A percentile compares a stretch with the other conserved stretches of the same genome.
These are phyloP conservation scores for Andrena trimmerana DNA, from an alignment of 2,888 invertebrate genomes.

Conservation along the genomic window DNA sequence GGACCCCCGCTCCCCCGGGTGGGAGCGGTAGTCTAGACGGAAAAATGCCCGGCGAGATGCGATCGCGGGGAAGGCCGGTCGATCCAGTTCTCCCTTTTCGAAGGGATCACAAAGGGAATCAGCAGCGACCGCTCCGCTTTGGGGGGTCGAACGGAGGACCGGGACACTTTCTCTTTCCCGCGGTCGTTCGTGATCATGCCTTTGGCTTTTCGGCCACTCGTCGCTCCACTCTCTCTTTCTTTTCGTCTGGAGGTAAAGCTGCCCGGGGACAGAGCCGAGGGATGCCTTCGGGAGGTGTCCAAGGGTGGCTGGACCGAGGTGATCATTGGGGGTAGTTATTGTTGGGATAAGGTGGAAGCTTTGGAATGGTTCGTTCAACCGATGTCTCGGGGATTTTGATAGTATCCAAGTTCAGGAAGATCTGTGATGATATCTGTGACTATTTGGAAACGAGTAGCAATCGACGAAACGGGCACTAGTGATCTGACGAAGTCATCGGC, in stretches of 20 bases:
- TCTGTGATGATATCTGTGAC: too few species aligned
- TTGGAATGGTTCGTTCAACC: too few species aligned
- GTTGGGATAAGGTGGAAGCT: not conserved
- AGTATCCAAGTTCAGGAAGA: too few species aligned
- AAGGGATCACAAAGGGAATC: not conserved
- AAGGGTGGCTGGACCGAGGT: not conserved
- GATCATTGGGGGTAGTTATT: constrained; percentile 7
- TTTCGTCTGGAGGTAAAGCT: constrained; percentile 4
- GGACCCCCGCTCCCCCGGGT: constrained; percentile 17
- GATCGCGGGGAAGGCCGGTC: constrained; percentile 14
- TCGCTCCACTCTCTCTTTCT: constrained; percentile 63
- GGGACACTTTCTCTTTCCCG: constrained; percentile 66
- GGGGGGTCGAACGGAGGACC: constrained; percentile 16
- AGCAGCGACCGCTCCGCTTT: not conserved
- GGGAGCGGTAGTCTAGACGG: not conserved
- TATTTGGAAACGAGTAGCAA: not conserved
- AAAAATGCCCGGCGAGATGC: constrained; percentile 36
- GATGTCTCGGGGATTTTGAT: too few species aligned
- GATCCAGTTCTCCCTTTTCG: constrained; percentile 25
- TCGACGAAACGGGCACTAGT: not conserved
- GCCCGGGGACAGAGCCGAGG: constrained; percentile 3
- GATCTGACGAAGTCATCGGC: constrained; percentile 60
- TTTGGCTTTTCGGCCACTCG: constrained; percentile 46
- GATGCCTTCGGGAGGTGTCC: not conserved
- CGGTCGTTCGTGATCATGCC: constrained; percentile 56